Base-by-base conservation (phyloP, 2,797 vertebrate genomes). In the Poeciliopsis presidionis region DNA sequence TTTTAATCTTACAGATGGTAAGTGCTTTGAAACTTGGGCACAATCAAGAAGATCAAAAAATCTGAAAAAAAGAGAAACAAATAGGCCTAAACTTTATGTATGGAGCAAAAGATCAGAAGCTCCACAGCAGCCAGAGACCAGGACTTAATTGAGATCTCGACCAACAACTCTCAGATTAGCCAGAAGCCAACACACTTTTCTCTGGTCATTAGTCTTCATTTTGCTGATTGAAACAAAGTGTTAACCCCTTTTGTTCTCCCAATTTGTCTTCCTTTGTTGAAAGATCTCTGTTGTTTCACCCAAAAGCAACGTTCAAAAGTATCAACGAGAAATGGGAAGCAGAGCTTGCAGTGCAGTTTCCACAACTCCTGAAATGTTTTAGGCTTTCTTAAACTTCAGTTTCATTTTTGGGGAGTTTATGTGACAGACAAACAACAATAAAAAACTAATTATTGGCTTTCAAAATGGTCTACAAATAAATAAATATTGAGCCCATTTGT, bases 221-320 rank as follows among this genome's bases (percentile, higher is more conserved):
- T 81, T 79, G 84, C 74, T 89, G 92, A 93, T 81, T 43, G 87
- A 77, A 81, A 86, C 80, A 84, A 84, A 85, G 87, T 86, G 87
- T 86, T 81, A 84, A 88, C 85, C 80, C 87, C 59, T 76, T 86
- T 83, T 88, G 77, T 81, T 83, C 72, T 75, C 55, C 84, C 87
- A 75, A 57, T 76, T 81, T 88, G 86, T 81, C 80, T 81, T 82
- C 85, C 80, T 30, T 84, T 75, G 30, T 69, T 69, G 65, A 25
- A 69, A 12, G 20, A 69, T 82, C 88, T 80, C 77, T 81, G 82
- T 87, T 81, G 82, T 73, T 84, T 73, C 55, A 84, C 77, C 73
- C 78, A 79, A 51, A 55, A 30, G 51, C 18, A 0, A 4, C 39
- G 51, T 75, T 78, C 59, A 77, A 80, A 88, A 80, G 87, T 85